Percentiles rank a stretch among this genome's conserved stretches.
These are phyloP conservation scores for Axinella damicornis DNA, from an alignment of 37 sponge, comb jelly and placozoan genomes.

Conservation along the genomic window DNA sequence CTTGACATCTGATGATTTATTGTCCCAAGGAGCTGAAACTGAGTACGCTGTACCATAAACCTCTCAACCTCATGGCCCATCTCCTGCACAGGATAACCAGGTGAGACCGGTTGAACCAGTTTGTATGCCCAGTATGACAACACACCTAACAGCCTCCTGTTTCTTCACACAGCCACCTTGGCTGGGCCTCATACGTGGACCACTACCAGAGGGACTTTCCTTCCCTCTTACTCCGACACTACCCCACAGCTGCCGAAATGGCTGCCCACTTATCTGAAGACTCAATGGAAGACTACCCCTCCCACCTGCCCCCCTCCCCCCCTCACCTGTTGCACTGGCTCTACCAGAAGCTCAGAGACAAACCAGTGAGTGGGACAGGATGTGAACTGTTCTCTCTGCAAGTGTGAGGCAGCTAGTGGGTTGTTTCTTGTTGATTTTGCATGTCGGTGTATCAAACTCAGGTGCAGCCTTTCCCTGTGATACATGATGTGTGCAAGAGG, in stretches of 20 bases:
- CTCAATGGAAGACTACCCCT: constrained; percentile 1
- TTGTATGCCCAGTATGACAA: neutral
- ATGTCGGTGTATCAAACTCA: neutral
- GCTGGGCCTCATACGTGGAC: constrained; percentile 41
- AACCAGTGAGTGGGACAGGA: neutral
- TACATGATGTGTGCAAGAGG: constrained; percentile 31
- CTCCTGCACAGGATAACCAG: constrained; percentile 20
- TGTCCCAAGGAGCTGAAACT: constrained; percentile 59
- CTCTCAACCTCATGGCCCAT: neutral
- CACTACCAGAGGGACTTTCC: constrained; percentile 67
- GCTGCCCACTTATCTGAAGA: neutral
- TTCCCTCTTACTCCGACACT: constrained; percentile 15
- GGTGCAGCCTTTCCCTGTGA: constrained; percentile 31
- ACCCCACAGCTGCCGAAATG: neutral
- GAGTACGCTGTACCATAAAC: neutral
- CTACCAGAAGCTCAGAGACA: neutral
- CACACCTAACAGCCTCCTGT: neutral
- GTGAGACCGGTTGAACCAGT: neutral
- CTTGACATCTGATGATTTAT: no score
- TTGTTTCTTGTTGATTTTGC: no score
- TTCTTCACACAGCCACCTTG: neutral
- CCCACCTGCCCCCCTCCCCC: constrained; percentile 14
- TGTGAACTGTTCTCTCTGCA: neutral
- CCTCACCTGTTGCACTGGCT: constrained; percentile 48
- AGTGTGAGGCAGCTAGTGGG: neutral